Conservation (phyloP, 2,797 vertebrate species). For the Syngnathus acus region DNA sequence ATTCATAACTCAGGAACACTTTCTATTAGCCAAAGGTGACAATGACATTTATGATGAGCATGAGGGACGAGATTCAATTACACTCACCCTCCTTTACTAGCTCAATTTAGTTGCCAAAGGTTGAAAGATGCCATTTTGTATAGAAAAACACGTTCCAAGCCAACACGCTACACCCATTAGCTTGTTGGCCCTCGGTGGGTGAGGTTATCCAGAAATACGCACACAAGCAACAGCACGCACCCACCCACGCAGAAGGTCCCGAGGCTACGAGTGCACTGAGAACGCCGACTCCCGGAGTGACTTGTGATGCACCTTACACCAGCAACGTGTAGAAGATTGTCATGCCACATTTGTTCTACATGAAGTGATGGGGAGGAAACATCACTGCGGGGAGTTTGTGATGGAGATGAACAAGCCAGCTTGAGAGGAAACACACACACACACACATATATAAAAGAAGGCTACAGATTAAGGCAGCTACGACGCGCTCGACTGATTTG, state of each 20-base stretch:
- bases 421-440: slow-evolving; percentile 3
- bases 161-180: background rate
- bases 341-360: slow-evolving; percentile 56
- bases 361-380: slow-evolving; percentile 43
- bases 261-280: slow-evolving; percentile 37
- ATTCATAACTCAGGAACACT: slow-evolving; percentile 2
- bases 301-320: slow-evolving; percentile 39
- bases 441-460: slow-evolving; percentile 30
- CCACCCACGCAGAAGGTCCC: slow-evolving; percentile 24
- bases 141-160: background rate
- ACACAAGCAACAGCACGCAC: background rate
- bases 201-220: slow-evolving; percentile 19
- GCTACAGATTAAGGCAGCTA: slow-evolving; percentile 18
- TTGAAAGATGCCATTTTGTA: background rate
- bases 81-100: background rate
- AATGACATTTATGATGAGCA: slow-evolving; percentile 1
- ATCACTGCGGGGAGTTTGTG: slow-evolving; percentile 46
- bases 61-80: background rate
- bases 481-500: slow-evolving; percentile 6
- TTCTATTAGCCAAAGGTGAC: background rate
- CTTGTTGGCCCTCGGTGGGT: background rate
- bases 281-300: slow-evolving; percentile 33
- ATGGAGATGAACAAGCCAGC: slow-evolving; percentile 42
- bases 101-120: background rate
- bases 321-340: slow-evolving; percentile 47